Base-by-base conservation (phyloP, 1,140 invertebrate species). In the Bombus confusus region DNA sequence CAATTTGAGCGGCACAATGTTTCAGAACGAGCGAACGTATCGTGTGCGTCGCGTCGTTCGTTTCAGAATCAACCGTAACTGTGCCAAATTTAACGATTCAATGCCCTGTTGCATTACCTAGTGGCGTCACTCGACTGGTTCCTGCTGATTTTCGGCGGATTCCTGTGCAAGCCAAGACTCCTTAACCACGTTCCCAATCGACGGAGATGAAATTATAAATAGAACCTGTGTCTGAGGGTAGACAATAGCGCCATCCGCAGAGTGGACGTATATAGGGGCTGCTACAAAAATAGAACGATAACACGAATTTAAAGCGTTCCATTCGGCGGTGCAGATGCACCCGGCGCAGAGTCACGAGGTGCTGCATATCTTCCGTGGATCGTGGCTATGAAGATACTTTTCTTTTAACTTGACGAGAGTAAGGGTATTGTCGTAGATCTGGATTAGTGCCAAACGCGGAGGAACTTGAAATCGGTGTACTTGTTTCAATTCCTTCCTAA, bases 1-100 rank as follows among this genome's bases (percentile, higher is more conserved):
- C 93, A 93, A 92, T 93, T 94, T 93, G 85, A 88, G 66, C 74
- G 75, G 88, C 82, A 93, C 87, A 93, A 93, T 93, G 85, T 92
- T 92, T 92, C 79, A 91, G 88, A 92, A 90, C 90, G 87, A 85
- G 79, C 80, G 83, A 83, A 87, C 80, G 87, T 79, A 89, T 88
- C 86, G 87, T 87, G 89, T 77, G 39, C 80, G 82, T 34, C 66
- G 69, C 71, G 76, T 71, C 72, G 82, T 68, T 39, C 41, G 72
- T 79, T 69, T 80, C 68, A 88, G 84, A 90, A 85, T 84, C 85
- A 77, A 85, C 69, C 68, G 76, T 81, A 91, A 90, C 85, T 85
- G 83, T 92, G 88, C 88, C 91, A 90, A 92, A 92, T 92, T 91
- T 91, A 88, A 83, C 87, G 85, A 92, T 79, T 87, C 80, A 74